Evolutionary conservation across 1,140 invertebrate species (phyloP).

Genomic region (Metaphire vulgaris): DNA sequence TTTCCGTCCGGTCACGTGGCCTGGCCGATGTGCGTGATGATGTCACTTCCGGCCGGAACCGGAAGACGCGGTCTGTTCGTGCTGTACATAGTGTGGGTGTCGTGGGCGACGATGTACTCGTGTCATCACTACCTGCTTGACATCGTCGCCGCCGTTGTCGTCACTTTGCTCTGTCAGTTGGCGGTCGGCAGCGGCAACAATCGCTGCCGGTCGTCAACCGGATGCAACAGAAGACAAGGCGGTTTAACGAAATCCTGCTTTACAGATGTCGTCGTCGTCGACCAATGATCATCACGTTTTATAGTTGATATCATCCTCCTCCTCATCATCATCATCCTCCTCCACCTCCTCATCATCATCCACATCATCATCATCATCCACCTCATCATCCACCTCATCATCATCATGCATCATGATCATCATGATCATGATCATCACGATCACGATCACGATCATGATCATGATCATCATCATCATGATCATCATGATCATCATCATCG

Average conservation of each 20-base stretch:
- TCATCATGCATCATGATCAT: not conserved
- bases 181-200: not conserved
- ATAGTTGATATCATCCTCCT: no score
- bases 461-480: not conserved
- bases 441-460: not conserved
- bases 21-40: constrained; percentile 27
- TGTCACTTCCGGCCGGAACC: constrained; percentile 1
- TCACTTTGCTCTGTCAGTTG: constrained; percentile 1
- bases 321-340: not conserved
- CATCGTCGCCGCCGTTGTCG: constrained; percentile 11
- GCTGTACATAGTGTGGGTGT: constrained; percentile 27
- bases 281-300: not conserved
- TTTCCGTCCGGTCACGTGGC: constrained; percentile 31
- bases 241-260: not conserved
- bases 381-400: not conserved
- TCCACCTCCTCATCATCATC: not conserved
- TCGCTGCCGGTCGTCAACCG: not conserved
- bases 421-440: not conserved
- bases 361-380: not conserved
- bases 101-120: constrained; percentile 31
- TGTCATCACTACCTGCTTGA: constrained; percentile 30
- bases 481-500: not conserved
- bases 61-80: constrained; percentile 7
- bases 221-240: not conserved
- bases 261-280: not conserved